Evolutionary conservation across 2,888 invertebrate genomes (phyloP).

Genomic region (Smittia sp.): DNA sequence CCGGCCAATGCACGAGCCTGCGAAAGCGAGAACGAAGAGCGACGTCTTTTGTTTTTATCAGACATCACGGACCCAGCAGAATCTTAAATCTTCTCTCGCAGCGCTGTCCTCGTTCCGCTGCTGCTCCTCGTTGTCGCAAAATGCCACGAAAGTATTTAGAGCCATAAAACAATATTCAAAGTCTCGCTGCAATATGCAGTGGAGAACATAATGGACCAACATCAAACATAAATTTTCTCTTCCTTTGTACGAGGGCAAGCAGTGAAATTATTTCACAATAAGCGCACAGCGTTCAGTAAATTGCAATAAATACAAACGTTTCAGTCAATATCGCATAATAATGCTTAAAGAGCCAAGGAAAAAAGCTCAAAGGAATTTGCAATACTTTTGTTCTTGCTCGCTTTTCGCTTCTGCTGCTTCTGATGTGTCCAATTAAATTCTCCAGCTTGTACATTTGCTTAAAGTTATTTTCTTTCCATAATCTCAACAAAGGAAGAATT

Average conservation of each 20-base stretch:
- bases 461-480: slow-evolving; percentile 13
- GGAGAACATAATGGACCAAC: slow-evolving; percentile 14
- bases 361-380: slow-evolving; percentile 4
- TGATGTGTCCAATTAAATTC: slow-evolving; percentile 27
- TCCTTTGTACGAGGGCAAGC: neutral
- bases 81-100: slow-evolving; percentile 16
- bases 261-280: neutral
- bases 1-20: neutral
- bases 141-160: neutral
- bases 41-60: slow-evolving; percentile 23
- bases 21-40: slow-evolving; percentile 15
- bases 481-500: neutral
- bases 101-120: neutral
- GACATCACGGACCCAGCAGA: slow-evolving; percentile 23
- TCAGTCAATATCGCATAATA: neutral
- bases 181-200: neutral
- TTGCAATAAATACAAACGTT: slow-evolving; percentile 6
- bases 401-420: slow-evolving; percentile 6
- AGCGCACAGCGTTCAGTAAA: slow-evolving; percentile 10
- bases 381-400: neutral
- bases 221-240: slow-evolving; percentile 27
- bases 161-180: slow-evolving; percentile 12
- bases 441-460: slow-evolving; percentile 14
- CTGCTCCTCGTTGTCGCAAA: neutral
- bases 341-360: neutral